Evolutionary conservation across 2,888 invertebrate species (phyloP), one percentile per base, ranked within the genome.

Genomic region (Laothoe populi): DNA sequence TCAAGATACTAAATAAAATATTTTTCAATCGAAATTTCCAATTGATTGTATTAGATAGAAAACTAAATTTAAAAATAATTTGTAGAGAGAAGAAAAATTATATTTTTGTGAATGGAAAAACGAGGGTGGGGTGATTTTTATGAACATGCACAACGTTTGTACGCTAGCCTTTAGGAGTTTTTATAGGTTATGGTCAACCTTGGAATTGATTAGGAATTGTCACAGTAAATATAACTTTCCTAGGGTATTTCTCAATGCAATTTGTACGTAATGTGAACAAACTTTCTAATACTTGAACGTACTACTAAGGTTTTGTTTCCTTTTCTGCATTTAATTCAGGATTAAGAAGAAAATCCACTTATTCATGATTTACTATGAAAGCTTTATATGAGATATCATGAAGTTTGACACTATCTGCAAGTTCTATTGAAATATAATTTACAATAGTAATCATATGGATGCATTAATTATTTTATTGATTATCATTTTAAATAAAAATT

Each of bases 81-180:
- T 83, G 80, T 88, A 87, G 84, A 73, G 73, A 76, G 40, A 73
- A 66, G 68, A 79, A 77, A 82, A 80, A 77, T 75, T 88, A 84
- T 90, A 90, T 90, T 90, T 90, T 90, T 90, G 87, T 83, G 84
- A 84, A 76, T 73, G 64, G 71, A 60, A 61, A 62, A 73, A 70
- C 66, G 67, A 71, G 4, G 69, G 67, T 73, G 72, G 77, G 78
- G 78, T 74, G 78, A 73, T 81, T 81, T 82, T 74, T 75, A 81
- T 74, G 71, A 75, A 75, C 67, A 70, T 73, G 79, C 83, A 84
- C 80, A 76, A 83, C 67, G 74, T 83, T 83, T 86, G 79, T 84
- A 85, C 81, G 82, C 81, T 84, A 85, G 81, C 77, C 60, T 77
- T 81, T 46, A 83, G 79, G 66, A 60, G 70, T 69, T 72, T 49